phyloP scores from a whole-genome alignment of 2,113 vertebrate genomes.

The Pelodiscus sinensis region DNA sequence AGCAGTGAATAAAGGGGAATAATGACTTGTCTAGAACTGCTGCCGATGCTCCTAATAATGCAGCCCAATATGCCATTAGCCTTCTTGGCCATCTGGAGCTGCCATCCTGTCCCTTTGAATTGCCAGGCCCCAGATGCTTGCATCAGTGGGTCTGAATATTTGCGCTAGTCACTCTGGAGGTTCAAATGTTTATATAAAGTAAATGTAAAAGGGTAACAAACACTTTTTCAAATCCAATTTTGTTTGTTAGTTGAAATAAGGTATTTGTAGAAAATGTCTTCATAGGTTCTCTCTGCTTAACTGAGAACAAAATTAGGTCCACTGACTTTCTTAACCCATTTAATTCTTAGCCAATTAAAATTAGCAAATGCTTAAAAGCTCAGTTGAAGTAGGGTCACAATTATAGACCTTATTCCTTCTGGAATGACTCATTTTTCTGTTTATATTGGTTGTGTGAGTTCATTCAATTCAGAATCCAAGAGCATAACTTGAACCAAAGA shows the following conservation, averaged over 20 bases:
- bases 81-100: no score
- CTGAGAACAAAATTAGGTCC: slow-evolving; percentile 20
- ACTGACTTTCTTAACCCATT: neutral
- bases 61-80: no score
- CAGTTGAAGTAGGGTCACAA: neutral
- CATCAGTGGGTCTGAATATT: neutral
- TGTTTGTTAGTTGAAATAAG: slow-evolving; percentile 14
- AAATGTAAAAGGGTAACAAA: slow-evolving; percentile 23
- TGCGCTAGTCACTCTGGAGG: neutral
- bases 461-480: neutral
- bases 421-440: neutral
- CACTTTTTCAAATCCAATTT: neutral
- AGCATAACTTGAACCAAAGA: neutral
- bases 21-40: no score
- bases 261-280: neutral
- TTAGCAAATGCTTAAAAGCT: neutral
- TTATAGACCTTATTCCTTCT: neutral
- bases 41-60: no score
- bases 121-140: no score
- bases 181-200: slow-evolving; percentile 28
- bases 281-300: neutral
- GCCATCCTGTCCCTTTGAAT: no score
- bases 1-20: no score
- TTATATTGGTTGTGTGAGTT: neutral
- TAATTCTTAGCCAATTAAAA: neutral